These are phyloP conservation scores for Clarias macrocephalus DNA, from an alignment of 2,113 vertebrate genomes.

Conservation along the genomic window DNA sequence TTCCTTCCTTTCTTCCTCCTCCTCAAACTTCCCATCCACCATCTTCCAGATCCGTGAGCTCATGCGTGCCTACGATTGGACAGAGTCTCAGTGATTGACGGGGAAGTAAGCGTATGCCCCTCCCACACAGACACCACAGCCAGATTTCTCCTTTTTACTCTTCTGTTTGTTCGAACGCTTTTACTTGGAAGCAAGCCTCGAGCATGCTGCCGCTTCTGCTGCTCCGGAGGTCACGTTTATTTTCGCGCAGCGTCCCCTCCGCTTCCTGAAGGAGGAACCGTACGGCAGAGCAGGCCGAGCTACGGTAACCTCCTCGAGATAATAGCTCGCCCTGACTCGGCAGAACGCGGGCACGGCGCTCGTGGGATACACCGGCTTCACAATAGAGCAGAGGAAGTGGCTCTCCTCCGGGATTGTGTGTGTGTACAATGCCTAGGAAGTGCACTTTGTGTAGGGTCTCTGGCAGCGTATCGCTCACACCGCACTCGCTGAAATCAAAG, in stretches of 20 bases:
- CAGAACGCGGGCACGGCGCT: conserved; percentile 49
- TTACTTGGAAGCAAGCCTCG: conserved; percentile 36
- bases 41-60: neutral
- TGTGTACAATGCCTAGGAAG: conserved; percentile 48
- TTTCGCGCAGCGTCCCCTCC: conserved; percentile 66
- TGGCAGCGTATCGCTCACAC: neutral
- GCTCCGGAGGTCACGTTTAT: conserved; percentile 67
- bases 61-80: neutral
- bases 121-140: neutral
- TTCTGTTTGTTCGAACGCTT: conserved; percentile 47
- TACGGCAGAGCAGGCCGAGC: conserved; percentile 34
- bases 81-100: neutral
- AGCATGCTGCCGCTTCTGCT: conserved; percentile 49
- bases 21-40: neutral
- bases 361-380: conserved; percentile 30
- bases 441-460: conserved; percentile 35
- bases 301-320: conserved; percentile 37
- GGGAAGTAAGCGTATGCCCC: neutral
- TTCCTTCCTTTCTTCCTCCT: neutral
- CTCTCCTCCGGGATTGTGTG: conserved; percentile 35
- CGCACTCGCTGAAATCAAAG: conserved; percentile 17
- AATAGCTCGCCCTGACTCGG: conserved; percentile 64
- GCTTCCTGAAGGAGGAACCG: conserved; percentile 54
- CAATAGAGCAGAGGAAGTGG: conserved; percentile 41
- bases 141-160: conserved; percentile 39